Evolutionary conservation across 2,797 vertebrate species (phyloP).

Genomic region (Apogon talboti): DNA sequence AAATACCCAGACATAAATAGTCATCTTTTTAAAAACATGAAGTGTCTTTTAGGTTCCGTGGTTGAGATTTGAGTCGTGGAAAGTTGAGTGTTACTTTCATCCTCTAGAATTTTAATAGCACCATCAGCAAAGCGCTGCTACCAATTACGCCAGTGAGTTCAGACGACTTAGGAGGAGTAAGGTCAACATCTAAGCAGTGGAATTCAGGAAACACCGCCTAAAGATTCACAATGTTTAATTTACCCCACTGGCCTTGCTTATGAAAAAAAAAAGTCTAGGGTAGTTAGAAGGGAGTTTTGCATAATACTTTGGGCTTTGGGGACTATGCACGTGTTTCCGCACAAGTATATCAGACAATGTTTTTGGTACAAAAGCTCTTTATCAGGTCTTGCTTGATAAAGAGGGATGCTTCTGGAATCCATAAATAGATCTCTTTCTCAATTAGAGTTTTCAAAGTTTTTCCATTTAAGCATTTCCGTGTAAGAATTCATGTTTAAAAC

Average conservation of each 20-base stretch:
- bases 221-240: constrained; percentile 33
- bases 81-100: constrained; percentile 44
- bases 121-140: constrained; percentile 37
- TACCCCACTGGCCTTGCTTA: neutral
- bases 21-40: constrained; percentile 5
- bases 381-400: neutral
- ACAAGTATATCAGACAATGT: neutral
- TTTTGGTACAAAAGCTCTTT: neutral
- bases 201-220: constrained; percentile 16
- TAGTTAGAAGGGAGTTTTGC: neutral
- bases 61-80: constrained; percentile 17
- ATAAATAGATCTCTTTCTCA: too few relatives aligned
- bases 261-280: neutral
- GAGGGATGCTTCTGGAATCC: neutral
- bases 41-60: constrained; percentile 4
- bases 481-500: too few relatives aligned
- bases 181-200: constrained; percentile 45
- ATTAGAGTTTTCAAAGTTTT: too few relatives aligned
- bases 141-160: constrained; percentile 55
- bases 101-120: constrained; percentile 25
- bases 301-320: neutral
- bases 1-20: constrained; percentile 4
- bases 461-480: too few relatives aligned
- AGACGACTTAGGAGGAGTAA: constrained; percentile 28
- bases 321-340: neutral